phyloP scores from a whole-genome alignment of 2,113 vertebrate species.

The Theropithecus gelada region DNA sequence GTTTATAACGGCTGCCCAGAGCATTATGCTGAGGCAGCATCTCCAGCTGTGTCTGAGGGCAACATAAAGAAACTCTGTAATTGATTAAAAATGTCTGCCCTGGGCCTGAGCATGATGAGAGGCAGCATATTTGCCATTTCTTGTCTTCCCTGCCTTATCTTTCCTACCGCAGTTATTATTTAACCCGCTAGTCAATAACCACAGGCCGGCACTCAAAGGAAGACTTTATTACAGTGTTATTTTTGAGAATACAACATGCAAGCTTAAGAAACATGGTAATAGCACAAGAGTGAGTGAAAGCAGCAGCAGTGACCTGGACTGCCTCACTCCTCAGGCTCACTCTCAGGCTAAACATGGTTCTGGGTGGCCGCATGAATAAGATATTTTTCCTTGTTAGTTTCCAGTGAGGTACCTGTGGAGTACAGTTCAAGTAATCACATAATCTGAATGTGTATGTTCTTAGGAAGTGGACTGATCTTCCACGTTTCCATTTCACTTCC shows the following conservation, averaged over 20 bases:
- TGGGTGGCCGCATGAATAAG: neutral
- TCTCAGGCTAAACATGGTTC: neutral
- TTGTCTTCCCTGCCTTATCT: constrained; percentile 19
- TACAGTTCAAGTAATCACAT: neutral
- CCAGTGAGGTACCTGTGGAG: neutral
- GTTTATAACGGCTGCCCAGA: neutral
- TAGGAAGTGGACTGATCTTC: neutral
- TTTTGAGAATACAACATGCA: neutral
- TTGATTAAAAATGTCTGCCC: constrained; percentile 44
- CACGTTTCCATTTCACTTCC: neutral
- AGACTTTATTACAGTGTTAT: neutral
- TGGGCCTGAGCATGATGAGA: neutral
- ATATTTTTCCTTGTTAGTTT: neutral
- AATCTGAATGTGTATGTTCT: neutral
- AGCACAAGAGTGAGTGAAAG: neutral
- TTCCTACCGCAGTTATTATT: neutral
- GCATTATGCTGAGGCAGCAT: neutral
- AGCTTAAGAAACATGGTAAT: neutral
- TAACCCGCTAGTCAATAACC: neutral
- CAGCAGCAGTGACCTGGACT: neutral
- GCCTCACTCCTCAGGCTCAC: neutral
- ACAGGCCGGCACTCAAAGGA: neutral
- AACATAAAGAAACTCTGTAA: constrained; percentile 28
- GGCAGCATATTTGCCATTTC: neutral
- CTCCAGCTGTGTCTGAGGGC: neutral